Evolutionary conservation across 2,888 invertebrate species (phyloP).

Genomic region (Labia minor): DNA sequence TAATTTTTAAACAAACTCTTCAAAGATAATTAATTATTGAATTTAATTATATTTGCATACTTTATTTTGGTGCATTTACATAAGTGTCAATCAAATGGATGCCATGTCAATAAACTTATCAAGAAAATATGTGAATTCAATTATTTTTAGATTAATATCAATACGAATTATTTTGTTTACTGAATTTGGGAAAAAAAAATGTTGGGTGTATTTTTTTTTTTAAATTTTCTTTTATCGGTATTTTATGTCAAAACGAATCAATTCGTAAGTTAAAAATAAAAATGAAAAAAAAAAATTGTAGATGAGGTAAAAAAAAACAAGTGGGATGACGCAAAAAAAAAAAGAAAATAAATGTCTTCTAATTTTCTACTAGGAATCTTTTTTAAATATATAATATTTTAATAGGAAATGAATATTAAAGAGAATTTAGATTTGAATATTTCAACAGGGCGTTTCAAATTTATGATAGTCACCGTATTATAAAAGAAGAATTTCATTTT

Average conservation of each 20-base stretch:
- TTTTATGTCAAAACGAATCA: too few relatives aligned
- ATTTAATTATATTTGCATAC: not conserved
- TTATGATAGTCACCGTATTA: not conserved
- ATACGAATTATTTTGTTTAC: not conserved
- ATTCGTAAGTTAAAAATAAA: too few relatives aligned
- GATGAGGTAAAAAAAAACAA: too few relatives aligned
- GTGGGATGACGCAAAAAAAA: too few relatives aligned
- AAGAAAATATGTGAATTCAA: slow-evolving; percentile 13
- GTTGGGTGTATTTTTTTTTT: too few relatives aligned
- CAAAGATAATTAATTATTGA: slow-evolving; percentile 4
- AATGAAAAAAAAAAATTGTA: too few relatives aligned
- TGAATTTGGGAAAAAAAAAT: not conserved
- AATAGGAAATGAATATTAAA: too few relatives aligned
- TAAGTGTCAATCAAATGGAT: not conserved
- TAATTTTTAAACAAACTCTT: too few relatives aligned
- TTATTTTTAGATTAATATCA: slow-evolving; percentile 3
- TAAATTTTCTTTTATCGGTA: too few relatives aligned
- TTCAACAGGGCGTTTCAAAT: not conserved
- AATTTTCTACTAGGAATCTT: too few relatives aligned
- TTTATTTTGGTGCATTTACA: not conserved
- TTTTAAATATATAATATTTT: too few relatives aligned
- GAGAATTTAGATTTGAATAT: not conserved
- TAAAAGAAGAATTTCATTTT: not conserved
- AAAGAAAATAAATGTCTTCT: too few relatives aligned
- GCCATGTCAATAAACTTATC: not conserved